phyloP scores from a whole-genome alignment of 2,113 vertebrate species.

The Plotosus lineatus region DNA sequence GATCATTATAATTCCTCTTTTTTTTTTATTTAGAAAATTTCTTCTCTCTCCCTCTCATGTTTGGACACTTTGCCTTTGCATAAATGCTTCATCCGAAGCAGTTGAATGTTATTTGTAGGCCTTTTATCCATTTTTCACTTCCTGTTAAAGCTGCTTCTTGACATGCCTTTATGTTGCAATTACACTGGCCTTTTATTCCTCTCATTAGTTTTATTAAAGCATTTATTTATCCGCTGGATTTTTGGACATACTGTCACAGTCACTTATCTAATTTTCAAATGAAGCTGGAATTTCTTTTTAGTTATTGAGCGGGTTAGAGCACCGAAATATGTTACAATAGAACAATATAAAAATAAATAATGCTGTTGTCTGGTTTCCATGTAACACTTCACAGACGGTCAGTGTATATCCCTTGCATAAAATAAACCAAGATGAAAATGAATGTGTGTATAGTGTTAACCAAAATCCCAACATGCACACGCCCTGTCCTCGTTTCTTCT shows the following conservation, averaged over 20 bases:
- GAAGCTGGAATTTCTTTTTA: not conserved
- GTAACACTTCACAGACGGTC: not conserved
- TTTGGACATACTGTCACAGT: not conserved
- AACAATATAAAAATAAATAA: not conserved
- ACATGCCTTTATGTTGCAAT: slow-evolving; percentile 3
- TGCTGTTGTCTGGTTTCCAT: not conserved
- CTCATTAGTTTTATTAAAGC: slow-evolving; percentile 13
- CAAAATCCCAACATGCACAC: not conserved
- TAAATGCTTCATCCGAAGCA: not conserved
- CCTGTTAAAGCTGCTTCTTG: not conserved
- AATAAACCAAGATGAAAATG: not conserved
- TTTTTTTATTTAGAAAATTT: not conserved
- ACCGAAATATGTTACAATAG: not conserved
- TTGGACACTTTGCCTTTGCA: not conserved
- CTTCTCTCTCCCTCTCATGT: not conserved
- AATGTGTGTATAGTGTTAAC: not conserved
- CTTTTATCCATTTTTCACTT: not conserved
- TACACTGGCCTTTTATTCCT: slow-evolving; percentile 21
- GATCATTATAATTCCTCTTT: slow-evolving; percentile 26
- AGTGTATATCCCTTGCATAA: not conserved
- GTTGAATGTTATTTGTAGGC: not conserved
- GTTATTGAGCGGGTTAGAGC: not conserved
- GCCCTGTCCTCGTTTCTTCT: slow-evolving; percentile 26
- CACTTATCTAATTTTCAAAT: not conserved
- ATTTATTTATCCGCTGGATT: not conserved